Conservation (phyloP, 1,140 invertebrate species). For the Lasioglossum albipes region DNA sequence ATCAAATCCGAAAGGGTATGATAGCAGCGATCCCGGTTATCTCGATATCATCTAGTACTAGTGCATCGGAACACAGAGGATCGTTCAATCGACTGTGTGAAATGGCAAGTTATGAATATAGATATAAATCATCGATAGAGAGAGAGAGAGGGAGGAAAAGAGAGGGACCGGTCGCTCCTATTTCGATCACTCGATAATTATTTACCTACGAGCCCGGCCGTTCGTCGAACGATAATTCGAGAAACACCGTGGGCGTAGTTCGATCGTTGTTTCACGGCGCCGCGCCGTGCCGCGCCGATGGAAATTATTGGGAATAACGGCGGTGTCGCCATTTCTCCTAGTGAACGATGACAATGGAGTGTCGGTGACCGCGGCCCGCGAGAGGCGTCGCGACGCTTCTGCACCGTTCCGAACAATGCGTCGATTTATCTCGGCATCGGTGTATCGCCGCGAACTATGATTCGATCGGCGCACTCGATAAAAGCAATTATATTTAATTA, state of each 20-base stretch:
- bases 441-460: neutral
- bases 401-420: constrained; percentile 16
- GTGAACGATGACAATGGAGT: constrained; percentile 24
- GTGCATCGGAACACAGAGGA: too few species aligned
- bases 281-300: constrained; percentile 8
- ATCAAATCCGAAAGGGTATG: too few species aligned
- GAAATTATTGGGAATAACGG: constrained; percentile 38
- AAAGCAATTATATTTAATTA: constrained; percentile 58
- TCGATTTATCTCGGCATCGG: constrained; percentile 26
- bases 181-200: constrained; percentile 61
- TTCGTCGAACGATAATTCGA: constrained; percentile 1
- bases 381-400: neutral
- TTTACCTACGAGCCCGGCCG: constrained; percentile 17
- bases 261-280: constrained; percentile 17
- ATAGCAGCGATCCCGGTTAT: too few species aligned
- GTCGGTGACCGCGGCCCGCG: neutral
- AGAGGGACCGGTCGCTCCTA: neutral
- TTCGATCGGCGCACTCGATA: constrained; percentile 36
- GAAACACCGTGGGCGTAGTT: constrained; percentile 1
- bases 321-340: neutral
- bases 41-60: too few species aligned
- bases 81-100: neutral
- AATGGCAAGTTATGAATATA: constrained; percentile 60
- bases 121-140: constrained; percentile 54
- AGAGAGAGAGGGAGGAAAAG: neutral